A percentile compares a stretch with the other conserved stretches of the same genome.
Conservation (phyloP, 1,140 invertebrate species). For the Trichogramma pretiosum region DNA sequence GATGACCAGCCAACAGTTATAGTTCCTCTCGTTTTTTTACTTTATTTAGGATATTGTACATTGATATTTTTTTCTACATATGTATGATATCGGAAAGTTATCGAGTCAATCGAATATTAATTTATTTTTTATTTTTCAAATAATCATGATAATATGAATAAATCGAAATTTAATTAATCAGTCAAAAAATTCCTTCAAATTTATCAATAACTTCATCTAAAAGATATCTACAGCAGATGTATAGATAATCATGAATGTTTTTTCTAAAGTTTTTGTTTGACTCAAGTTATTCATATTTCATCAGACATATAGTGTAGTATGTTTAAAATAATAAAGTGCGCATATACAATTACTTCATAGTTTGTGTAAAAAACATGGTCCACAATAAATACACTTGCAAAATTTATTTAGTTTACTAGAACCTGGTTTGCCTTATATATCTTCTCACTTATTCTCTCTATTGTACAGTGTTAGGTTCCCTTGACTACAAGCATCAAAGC, state of each 20-base stretch:
- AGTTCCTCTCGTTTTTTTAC: conserved; percentile 14
- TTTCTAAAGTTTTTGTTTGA: neutral
- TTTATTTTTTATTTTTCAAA: too few relatives aligned
- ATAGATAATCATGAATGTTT: too few relatives aligned
- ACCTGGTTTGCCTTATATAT: too few relatives aligned
- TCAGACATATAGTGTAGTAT: too few relatives aligned
- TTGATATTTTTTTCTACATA: conserved; percentile 18
- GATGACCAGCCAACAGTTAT: conserved; percentile 18
- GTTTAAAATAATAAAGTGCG: conserved; percentile 15
- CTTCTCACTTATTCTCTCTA: neutral
- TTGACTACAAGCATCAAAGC: conserved; percentile 13
- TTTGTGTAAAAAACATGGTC: conserved; percentile 21
- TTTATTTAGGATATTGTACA: conserved; percentile 24
- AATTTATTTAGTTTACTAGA: conserved; percentile 14
- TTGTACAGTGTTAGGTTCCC: conserved; percentile 2
- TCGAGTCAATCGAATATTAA: too few relatives aligned
- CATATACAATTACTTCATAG: conserved; percentile 16
- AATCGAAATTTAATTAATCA: too few relatives aligned
- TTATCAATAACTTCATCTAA: too few relatives aligned
- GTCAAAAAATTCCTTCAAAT: too few relatives aligned
- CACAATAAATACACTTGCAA: conserved; percentile 19
- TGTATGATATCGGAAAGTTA: too few relatives aligned
- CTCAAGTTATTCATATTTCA: neutral
- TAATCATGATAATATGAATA: too few relatives aligned
- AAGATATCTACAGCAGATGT: too few relatives aligned